Evolutionary conservation across 1,140 invertebrate genomes (phyloP), one percentile per base, ranked within the genome.

Genomic region (Bradysia coprophila): DNA sequence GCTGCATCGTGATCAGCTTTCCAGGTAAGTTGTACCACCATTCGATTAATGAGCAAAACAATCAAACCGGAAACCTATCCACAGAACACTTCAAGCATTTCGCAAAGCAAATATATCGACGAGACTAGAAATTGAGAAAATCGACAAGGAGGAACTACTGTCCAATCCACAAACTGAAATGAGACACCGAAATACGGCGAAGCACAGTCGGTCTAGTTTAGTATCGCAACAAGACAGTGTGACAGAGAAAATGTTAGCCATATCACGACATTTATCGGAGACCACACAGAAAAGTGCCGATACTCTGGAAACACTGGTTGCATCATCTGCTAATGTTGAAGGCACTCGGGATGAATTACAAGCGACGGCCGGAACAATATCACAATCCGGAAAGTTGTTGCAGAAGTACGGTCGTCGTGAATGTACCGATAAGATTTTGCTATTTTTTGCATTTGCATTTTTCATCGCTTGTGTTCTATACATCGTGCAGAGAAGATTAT

Each of bases 361-460:
- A 49, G 73, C 75, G 43, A 92, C 92, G 46, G 80, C 83, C 8
- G 78, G 82, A 48, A 79, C 81, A 9, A 91, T 96, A 48, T 68
- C 76, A 11, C 87, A 89, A 54, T 91, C 90, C 0, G 78, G 81
- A 44, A 91, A 90, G 61, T 65, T 97, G 2, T 63, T 97, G 28
- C 88, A 83, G 18, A 97, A 96, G 68, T 97, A 95, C 64, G 87
- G 85, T 2, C 65, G 91, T 47, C 63, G 92, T 21, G 91, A 97
- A 66, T 79, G 90, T 41, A 97, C 93, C 0, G 92, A 97, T 56
- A 95, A 93, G 71, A 72, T 91, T 36, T 66, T 96, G 1, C 75
- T 96, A 46, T 77, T 86, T 45, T 75, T 96, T 52, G 89, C 88
- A 37, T 82, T 96, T 55, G 67, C 77, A 2, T 93, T 97, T 65